These are phyloP conservation scores for Gastracanthus pulcherrimus DNA, from an alignment of 2,888 invertebrate genomes.

Conservation along the genomic window DNA sequence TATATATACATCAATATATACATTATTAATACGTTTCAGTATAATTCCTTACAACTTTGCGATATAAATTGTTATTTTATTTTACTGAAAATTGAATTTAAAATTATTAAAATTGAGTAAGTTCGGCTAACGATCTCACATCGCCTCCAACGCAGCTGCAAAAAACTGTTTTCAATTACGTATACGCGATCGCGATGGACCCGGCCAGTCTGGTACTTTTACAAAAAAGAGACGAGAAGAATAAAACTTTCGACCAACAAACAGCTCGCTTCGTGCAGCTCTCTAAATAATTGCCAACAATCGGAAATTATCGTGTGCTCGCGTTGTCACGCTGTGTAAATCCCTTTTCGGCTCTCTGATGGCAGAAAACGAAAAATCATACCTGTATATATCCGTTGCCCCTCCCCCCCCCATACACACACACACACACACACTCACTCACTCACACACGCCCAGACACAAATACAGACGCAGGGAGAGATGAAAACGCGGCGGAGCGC, in stretches of 20 bases:
- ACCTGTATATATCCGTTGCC: background rate
- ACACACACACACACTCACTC: background rate
- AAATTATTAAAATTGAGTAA: too few species aligned
- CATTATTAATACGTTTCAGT: too few species aligned
- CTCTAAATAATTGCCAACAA: constrained; percentile 46
- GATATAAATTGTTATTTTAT: too few species aligned
- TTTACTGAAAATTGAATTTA: too few species aligned
- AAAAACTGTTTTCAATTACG: too few species aligned
- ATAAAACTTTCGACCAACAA: background rate
- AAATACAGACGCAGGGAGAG: background rate
- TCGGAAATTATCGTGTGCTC: constrained; percentile 44
- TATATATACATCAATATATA: too few species aligned
- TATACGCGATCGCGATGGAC: too few species aligned
- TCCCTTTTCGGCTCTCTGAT: constrained; percentile 4
- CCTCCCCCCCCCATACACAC: too few species aligned
- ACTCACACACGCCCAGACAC: background rate
- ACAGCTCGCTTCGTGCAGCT: background rate
- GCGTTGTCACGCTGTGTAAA: constrained; percentile 30
- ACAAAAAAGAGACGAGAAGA: background rate
- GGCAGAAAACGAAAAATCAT: constrained; percentile 19
- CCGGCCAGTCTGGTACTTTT: background rate
- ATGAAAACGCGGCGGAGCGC: background rate
- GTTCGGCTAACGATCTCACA: too few species aligned
- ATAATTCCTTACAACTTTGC: too few species aligned
- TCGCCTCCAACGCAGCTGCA: too few species aligned